Evolutionary conservation across 2,888 invertebrate species (phyloP), one percentile per base, ranked within the genome.

Genomic region (Scaptomyza parva): DNA sequence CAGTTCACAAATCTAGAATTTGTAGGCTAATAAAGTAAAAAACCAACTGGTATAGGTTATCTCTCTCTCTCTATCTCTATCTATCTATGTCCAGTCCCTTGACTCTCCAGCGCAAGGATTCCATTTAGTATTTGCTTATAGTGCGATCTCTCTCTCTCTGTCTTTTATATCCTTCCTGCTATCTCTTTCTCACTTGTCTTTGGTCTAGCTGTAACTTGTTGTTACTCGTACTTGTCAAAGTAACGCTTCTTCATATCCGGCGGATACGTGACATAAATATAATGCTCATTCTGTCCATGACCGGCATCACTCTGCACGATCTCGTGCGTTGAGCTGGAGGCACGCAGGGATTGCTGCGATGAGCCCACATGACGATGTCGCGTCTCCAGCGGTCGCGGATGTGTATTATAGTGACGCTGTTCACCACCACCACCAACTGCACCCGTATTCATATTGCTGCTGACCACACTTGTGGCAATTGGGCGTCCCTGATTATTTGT

Each of bases 261-360:
- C 78, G 97, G 97, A 93, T 96, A 97, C 54, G 96, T 96, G 80
- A 96, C 96, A 92, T 96, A 97, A 89, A 97, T 96, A 91, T 96
- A 97, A 90, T 95, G 95, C 91, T 95, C 95, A 90, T 95, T 95
- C 88, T 93, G 93, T 64, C 94, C 94, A 4, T 48, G 48, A 57
- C 91, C 59, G 64, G 91, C 86, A 85, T 93, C 93, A 85, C 89
- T 89, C 92, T 93, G 87, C 86, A 90, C 87, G 47, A 90, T 90
- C 72, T 92, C 92, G 61, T 93, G 90, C 65, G 89, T 86, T 28
- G 91, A 90, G 70, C 90, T 84, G 54, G 91, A 90, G 68, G 83
- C 88, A 50, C 91, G 89, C 73, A 91, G 69, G 33, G 90, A 89
- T 70, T 89, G 90, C 78, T 90, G 90, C 30, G 90, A 90, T 44